These are phyloP conservation scores for Hippoglossus stenolepis DNA, from an alignment of 2,113 vertebrate species.

Conservation along the genomic window DNA sequence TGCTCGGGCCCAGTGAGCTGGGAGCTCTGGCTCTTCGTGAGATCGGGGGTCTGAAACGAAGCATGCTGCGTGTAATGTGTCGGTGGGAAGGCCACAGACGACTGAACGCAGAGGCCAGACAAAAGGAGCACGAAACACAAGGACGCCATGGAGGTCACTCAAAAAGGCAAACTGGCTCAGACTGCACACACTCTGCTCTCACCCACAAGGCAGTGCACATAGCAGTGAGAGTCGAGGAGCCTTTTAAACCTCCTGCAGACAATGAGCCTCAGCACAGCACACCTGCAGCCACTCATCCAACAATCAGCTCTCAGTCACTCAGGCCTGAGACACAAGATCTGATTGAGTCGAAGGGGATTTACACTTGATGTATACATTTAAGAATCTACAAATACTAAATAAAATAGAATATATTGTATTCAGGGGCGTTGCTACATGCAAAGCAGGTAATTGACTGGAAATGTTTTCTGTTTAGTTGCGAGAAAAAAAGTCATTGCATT, in stretches of 20 bases:
- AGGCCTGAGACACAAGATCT: not conserved
- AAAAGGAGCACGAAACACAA: conserved; percentile 13
- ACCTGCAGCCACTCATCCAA: conserved; percentile 47
- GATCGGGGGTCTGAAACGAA: not conserved
- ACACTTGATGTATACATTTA: not conserved
- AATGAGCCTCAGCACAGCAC: conserved; percentile 24
- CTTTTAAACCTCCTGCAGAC: conserved; percentile 9
- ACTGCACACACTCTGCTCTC: conserved; percentile 2
- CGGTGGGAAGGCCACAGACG: conserved; percentile 19
- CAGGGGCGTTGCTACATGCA: too few relatives aligned
- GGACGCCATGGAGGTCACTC: conserved; percentile 30
- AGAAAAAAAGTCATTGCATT: too few relatives aligned
- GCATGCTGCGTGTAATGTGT: not conserved
- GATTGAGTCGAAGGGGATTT: not conserved
- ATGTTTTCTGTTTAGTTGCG: too few relatives aligned
- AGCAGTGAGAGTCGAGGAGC: not conserved
- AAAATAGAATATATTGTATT: too few relatives aligned
- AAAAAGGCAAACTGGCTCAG: not conserved
- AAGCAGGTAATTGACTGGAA: too few relatives aligned
- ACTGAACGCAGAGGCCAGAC: not conserved
- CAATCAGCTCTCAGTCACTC: conserved; percentile 16
- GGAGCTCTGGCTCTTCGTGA: not conserved
- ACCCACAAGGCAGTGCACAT: conserved; percentile 9
- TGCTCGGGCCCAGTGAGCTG: not conserved
- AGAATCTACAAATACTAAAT: too few relatives aligned